phyloP scores from a whole-genome alignment of 2,888 invertebrate genomes.

The Ormyrus labotus region DNA sequence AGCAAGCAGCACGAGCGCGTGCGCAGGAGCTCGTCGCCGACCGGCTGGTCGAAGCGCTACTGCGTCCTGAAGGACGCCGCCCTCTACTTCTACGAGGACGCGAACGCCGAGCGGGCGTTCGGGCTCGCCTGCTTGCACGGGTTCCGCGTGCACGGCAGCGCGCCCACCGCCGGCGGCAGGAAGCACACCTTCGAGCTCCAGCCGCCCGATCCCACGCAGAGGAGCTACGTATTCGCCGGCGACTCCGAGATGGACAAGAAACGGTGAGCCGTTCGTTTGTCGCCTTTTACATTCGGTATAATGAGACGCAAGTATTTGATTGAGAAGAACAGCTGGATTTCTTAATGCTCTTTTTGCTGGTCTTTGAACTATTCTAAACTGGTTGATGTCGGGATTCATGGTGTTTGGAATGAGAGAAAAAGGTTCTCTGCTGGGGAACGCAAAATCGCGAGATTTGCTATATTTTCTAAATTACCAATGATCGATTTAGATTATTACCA shows the following conservation, averaged over 20 bases:
- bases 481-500: too few relatives aligned
- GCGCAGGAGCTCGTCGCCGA: conserved; percentile 84
- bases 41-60: conserved; percentile 93
- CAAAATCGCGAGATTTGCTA: too few relatives aligned
- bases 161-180: conserved; percentile 85
- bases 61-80: conserved; percentile 97
- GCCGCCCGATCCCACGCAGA: conserved; percentile 90
- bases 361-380: too few relatives aligned
- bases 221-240: conserved; percentile 94
- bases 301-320: too few relatives aligned
- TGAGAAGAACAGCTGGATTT: too few relatives aligned
- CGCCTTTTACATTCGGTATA: not conserved
- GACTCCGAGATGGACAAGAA: conserved; percentile 97
- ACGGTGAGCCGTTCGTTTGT: conserved; percentile 79
- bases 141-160: conserved; percentile 91
- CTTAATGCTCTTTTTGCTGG: too few relatives aligned
- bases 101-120: conserved; percentile 90
- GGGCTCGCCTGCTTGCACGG: conserved; percentile 97
- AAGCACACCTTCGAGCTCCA: conserved; percentile 94
- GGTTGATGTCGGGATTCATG: too few relatives aligned
- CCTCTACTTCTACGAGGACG: conserved; percentile 94
- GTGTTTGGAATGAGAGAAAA: too few relatives aligned
- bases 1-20: conserved; percentile 82
- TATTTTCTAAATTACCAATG: too few relatives aligned
- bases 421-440: too few relatives aligned